Base-by-base conservation (phyloP, 2,888 invertebrate species). In the Oeneis ivallda region DNA sequence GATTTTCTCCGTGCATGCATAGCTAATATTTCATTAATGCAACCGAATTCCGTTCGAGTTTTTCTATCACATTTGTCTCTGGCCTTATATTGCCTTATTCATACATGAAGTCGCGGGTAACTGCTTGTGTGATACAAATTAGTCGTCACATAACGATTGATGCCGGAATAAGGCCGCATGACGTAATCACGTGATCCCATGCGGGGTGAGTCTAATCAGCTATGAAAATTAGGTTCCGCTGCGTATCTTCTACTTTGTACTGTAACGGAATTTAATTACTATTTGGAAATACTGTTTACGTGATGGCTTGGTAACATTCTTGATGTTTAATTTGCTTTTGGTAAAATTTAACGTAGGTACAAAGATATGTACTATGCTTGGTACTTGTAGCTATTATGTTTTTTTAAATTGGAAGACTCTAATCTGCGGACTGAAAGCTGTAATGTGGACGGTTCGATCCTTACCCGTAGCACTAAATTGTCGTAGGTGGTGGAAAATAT, bases 161-260 rank as follows among this genome's bases (percentile, higher is more conserved):
- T 70, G 64, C 65, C 75, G 67, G 81, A 81, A 84, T 80, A 80
- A 71, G 80, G 79, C 69, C 72, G 70, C 71, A 72, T 76, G 75
- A 74, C 75, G 82, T 85, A 85, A 89, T 85, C 84, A 79, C 71
- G 77, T 75, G 85, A 87, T 87, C 86, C 85, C 86, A 81, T 82
- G 83, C 84, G 88, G 88, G 88, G 89, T 82, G 81, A 81, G 84
- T 82, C 89, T 91, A 91, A 91, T 91, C 91, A 91, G 87, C 90
- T 89, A 91, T 91, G 90, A 91, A 91, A 91, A 91, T 91, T 89
- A 90, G 89, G 89, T 90, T 89, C 90, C 89, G 87, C 80, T 77
- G 76, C 82, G 80, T 82, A 84, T 90, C 88, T 86, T 84, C 85
- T 84, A 85, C 86, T 89, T 89, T 89, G 86, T 88, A 83, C 84